Conservation (phyloP, 2,888 invertebrate genomes). For the Acleris cristana region DNA sequence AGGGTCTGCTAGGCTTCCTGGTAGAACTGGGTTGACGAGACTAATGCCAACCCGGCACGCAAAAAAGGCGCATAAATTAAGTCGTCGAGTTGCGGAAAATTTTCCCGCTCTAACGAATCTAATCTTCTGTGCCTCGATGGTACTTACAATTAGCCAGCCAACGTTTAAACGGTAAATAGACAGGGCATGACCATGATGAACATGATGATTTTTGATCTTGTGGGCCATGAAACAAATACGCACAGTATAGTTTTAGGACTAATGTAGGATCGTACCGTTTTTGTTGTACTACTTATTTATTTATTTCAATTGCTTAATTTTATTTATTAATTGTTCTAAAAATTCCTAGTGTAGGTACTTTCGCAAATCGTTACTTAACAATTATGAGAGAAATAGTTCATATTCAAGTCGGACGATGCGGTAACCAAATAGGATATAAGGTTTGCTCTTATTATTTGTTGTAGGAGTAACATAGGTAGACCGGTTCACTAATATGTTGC, state of each 20-base stretch:
- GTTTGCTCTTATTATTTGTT: constrained; percentile 59
- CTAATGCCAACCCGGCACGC: too few species aligned
- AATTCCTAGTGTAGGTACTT: neutral
- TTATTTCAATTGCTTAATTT: neutral
- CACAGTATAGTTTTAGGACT: neutral
- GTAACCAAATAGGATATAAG: constrained; percentile 87
- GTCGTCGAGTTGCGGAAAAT: too few species aligned
- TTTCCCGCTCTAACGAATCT: too few species aligned
- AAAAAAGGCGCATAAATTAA: too few species aligned
- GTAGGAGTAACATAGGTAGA: too few species aligned
- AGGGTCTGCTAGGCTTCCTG: too few species aligned
- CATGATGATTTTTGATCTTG: neutral
- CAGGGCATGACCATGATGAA: neutral
- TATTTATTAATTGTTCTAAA: constrained; percentile 1
- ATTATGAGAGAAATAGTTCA: constrained; percentile 89
- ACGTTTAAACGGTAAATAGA: too few species aligned
- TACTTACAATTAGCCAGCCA: too few species aligned
- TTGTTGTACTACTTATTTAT: neutral
- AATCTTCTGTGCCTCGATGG: too few species aligned
- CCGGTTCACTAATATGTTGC: too few species aligned
- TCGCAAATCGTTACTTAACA: neutral
- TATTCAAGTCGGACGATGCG: constrained; percentile 74
- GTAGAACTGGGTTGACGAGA: too few species aligned
- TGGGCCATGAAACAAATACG: neutral
- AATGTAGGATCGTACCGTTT: constrained; percentile 4